Evolutionary conservation across 2,113 vertebrate genomes (phyloP).

Genomic region (Panurus biarmicus): DNA sequence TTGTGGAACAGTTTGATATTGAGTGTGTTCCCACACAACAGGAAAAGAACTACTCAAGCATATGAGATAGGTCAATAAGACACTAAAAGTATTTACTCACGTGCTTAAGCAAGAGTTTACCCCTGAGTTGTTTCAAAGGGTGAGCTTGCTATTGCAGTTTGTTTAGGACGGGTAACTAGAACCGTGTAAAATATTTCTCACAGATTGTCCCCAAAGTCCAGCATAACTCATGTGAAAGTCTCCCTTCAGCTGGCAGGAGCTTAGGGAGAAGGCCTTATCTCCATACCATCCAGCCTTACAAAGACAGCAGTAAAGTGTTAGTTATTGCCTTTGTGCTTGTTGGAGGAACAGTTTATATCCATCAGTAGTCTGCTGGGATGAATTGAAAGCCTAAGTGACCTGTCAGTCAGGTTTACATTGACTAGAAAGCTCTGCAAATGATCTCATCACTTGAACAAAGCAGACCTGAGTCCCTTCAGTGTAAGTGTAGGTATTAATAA

Average conservation of each 20-base stretch:
- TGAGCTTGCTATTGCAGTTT: neutral
- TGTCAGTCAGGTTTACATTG: constrained; percentile 15
- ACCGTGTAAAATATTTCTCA: neutral
- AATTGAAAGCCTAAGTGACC: constrained; percentile 24
- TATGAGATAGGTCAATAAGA: neutral
- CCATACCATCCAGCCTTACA: neutral
- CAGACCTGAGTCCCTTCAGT: neutral
- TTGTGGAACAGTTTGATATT: neutral
- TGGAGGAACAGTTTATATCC: neutral
- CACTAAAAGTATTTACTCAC: neutral
- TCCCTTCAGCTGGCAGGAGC: neutral
- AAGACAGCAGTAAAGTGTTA: neutral
- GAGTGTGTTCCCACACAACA: neutral
- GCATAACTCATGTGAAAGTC: neutral
- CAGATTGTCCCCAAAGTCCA: neutral
- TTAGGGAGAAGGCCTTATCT: neutral
- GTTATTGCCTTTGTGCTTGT: neutral
- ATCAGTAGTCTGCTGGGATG: neutral
- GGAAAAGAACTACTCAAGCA: neutral
- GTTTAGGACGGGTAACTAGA: neutral
- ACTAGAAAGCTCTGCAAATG: constrained; percentile 5
- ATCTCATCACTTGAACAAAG: constrained; percentile 10
- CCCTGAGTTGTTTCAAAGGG: neutral
- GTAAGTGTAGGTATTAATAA: neutral
- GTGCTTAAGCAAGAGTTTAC: neutral